phyloP scores from a whole-genome alignment of 2,888 invertebrate genomes.

The Napeogenes sylphis region DNA sequence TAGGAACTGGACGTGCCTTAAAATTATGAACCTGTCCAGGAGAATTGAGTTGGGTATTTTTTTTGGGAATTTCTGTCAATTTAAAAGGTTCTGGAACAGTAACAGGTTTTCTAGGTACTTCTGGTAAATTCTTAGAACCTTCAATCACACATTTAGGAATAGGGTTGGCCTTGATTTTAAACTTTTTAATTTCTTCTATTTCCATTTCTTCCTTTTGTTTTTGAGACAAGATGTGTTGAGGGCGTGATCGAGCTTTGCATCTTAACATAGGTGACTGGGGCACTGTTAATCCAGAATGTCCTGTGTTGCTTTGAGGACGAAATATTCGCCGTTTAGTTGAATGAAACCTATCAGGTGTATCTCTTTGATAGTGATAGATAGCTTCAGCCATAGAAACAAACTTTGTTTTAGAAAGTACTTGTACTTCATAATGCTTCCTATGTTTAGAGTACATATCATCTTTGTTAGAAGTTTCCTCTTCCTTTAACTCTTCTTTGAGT shows the following conservation, averaged over 20 bases:
- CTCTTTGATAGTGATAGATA: slow-evolving; percentile 74
- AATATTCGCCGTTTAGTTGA: slow-evolving; percentile 49
- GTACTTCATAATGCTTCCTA: slow-evolving; percentile 42
- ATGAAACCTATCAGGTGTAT: slow-evolving; percentile 79
- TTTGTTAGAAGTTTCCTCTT: slow-evolving; percentile 39
- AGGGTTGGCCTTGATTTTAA: slow-evolving; percentile 82
- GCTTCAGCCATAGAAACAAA: slow-evolving; percentile 80
- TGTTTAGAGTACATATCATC: slow-evolving; percentile 44
- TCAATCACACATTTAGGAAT: slow-evolving; percentile 78
- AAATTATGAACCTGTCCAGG: slow-evolving; percentile 56
- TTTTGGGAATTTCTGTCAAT: slow-evolving; percentile 77
- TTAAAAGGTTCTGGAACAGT: slow-evolving; percentile 82
- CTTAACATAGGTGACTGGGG: slow-evolving; percentile 75
- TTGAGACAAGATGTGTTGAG: slow-evolving; percentile 72
- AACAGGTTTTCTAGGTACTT: slow-evolving; percentile 70
- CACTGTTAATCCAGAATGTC: slow-evolving; percentile 55
- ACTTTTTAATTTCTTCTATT: slow-evolving; percentile 80
- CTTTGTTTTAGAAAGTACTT: slow-evolving; percentile 57
- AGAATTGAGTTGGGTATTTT: slow-evolving; percentile 36
- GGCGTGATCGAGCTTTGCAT: slow-evolving; percentile 76
- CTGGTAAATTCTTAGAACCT: slow-evolving; percentile 68
- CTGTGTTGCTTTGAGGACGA: slow-evolving; percentile 41
- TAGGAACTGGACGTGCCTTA: slow-evolving; percentile 81
- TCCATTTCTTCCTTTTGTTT: slow-evolving; percentile 80
- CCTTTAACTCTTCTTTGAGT: slow-evolving; percentile 45